These are phyloP conservation scores for Laupala kohalensis DNA, from an alignment of 1,140 invertebrate genomes.

Conservation along the genomic window DNA sequence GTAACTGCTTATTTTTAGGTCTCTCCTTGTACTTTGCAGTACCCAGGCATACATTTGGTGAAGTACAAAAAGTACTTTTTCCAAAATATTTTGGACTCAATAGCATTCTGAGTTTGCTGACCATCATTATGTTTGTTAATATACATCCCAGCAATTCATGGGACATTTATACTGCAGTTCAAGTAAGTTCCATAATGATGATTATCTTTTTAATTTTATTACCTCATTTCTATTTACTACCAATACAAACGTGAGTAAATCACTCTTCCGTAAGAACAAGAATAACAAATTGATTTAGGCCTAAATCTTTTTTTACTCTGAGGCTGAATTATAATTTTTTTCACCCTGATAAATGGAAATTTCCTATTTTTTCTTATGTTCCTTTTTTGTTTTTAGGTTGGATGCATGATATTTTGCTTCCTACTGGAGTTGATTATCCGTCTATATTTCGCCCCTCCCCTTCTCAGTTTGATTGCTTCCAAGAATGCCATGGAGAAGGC, in stretches of 20 bases:
- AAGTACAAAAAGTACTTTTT: constrained; percentile 71
- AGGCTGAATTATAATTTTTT: no score
- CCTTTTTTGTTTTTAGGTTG: constrained; percentile 37
- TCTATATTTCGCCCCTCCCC: constrained; percentile 49
- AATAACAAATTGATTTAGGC: no score
- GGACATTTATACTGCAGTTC: constrained; percentile 29
- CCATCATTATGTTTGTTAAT: constrained; percentile 51
- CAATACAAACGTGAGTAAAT: no score
- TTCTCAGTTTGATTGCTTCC: constrained; percentile 47
- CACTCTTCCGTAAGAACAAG: no score
- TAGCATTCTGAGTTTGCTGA: constrained; percentile 53
- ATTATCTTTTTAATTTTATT: no score
- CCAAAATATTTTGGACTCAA: constrained; percentile 72
- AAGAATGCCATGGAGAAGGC: constrained; percentile 54
- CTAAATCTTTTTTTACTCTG: no score
- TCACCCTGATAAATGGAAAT: background rate
- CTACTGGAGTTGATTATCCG: constrained; percentile 51
- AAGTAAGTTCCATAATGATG: no score
- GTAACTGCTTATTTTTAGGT: constrained; percentile 37
- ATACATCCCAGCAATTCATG: constrained; percentile 29
- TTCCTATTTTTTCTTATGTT: background rate
- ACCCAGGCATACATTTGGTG: constrained; percentile 66
- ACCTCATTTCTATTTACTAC: no score
- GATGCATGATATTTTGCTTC: constrained; percentile 49
- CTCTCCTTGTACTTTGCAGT: constrained; percentile 68